A percentile compares a stretch with the other conserved stretches of the same genome.
Evolutionary conservation across 2,888 invertebrate genomes (phyloP).

Genomic region (Glaucopsyche alexis): DNA sequence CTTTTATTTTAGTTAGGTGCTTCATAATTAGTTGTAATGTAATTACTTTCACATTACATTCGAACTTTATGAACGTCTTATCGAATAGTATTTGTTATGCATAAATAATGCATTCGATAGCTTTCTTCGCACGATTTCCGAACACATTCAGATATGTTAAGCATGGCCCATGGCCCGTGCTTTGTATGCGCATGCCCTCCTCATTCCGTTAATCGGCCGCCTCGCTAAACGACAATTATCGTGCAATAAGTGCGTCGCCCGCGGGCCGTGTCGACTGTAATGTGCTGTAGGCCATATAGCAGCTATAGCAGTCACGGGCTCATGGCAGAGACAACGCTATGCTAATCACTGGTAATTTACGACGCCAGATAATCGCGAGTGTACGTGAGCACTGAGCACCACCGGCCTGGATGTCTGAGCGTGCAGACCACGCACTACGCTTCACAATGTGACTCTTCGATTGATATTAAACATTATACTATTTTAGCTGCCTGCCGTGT

Average conservation of each 20-base stretch:
- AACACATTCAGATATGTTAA: conserved; percentile 25
- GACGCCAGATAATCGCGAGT: conserved; percentile 74
- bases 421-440: conserved; percentile 44
- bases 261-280: conserved; percentile 53
- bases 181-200: conserved; percentile 58
- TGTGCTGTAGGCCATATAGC: conserved; percentile 54
- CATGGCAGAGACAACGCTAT: conserved; percentile 67
- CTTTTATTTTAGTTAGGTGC: background rate
- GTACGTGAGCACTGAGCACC: conserved; percentile 62
- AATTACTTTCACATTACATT: background rate
- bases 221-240: conserved; percentile 73
- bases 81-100: background rate
- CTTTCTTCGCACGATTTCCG: conserved; percentile 17
- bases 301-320: too few relatives aligned
- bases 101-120: conserved; percentile 28
- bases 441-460: conserved; percentile 57
- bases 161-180: conserved; percentile 34
- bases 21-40: background rate
- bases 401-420: conserved; percentile 45
- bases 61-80: background rate
- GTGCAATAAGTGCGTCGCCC: conserved; percentile 66
- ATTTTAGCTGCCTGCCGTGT: conserved; percentile 29
- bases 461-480: conserved; percentile 50
- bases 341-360: conserved; percentile 76
- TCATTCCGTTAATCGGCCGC: conserved; percentile 73